Evolutionary conservation across 2,888 invertebrate genomes (phyloP), one percentile per base, ranked within the genome.

Genomic region (Plebejus melissa): DNA sequence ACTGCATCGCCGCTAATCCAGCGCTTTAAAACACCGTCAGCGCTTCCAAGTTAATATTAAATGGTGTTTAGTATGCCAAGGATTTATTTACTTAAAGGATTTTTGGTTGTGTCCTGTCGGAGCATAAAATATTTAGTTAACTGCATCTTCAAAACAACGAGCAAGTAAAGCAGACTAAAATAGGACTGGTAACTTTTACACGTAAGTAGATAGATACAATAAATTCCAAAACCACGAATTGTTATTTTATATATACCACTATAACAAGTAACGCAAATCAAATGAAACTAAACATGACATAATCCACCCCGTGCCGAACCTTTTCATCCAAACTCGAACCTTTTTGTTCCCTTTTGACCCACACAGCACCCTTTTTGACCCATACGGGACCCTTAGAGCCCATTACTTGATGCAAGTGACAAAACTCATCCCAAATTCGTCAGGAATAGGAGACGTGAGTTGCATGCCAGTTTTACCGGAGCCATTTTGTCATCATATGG

Each of bases 11-110:
- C 71, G 71, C 38, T 57, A 71, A 75, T 75, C 75, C 70, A 57
- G 58, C 54, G 57, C 71, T 58, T 75, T 72, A 41, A 28, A 16
- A 57, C 70, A 32, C 54, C 58, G 38, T 60, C 71, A 75, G 71
- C 58, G 71, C 71, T 71, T 46, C 32, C 57, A 58, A 46, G 71
- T 71, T 71, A 75, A 75, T 72, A 75, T 75, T 75, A 58, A 71
- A 72, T 57, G 32, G 57, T 70, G 41, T 22, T n/a, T 54, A 54
- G 54, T 54, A 54, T 54, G 54, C 70, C 70, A 2, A 41, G 70
- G 41, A 9, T 28, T 69, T 16, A 69, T 11, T 32, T 32, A 69
- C 36, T 16, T 36, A 16, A 46, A 46, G 46, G 9, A 46, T 46
- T 46, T 9, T 46, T 46, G 46, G 46, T 46, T 46, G 9, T 41